These are phyloP conservation scores for Enteromius fasciolatus DNA, from an alignment of 2,797 vertebrate genomes.

Conservation along the genomic window DNA sequence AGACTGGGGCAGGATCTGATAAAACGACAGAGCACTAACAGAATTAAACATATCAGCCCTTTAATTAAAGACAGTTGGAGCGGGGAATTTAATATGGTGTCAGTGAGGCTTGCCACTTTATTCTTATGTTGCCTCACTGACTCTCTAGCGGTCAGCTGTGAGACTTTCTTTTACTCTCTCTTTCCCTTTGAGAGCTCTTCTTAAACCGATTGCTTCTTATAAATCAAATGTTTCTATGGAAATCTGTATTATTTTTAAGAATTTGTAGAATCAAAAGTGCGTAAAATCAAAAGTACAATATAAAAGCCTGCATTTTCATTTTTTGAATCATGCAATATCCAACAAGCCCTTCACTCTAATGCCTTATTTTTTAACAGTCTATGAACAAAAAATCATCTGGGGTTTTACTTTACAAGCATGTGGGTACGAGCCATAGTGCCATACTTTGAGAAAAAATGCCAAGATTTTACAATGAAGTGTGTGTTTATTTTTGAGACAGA, in stretches of 20 bases:
- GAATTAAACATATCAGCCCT: slow-evolving; percentile 59
- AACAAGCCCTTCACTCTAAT: not conserved
- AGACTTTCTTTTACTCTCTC: slow-evolving; percentile 20
- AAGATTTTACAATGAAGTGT: slow-evolving; percentile 26
- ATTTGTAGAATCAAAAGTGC: not conserved
- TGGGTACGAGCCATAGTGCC: not conserved
- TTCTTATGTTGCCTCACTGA: slow-evolving; percentile 25
- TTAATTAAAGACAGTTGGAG: slow-evolving; percentile 60
- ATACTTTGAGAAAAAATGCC: not conserved
- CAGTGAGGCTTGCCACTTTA: slow-evolving; percentile 43
- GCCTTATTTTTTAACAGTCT: slow-evolving; percentile 3
- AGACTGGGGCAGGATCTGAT: slow-evolving; percentile 52
- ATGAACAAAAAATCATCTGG: not conserved
- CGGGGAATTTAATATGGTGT: slow-evolving; percentile 55
- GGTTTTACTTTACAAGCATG: slow-evolving; percentile 6
- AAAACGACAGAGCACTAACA: slow-evolving; percentile 48
- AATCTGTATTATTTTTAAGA: slow-evolving; percentile 11
- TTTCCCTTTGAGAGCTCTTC: slow-evolving; percentile 4
- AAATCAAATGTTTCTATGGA: slow-evolving; percentile 31
- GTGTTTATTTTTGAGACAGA: slow-evolving; percentile 24
- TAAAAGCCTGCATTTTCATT: slow-evolving; percentile 3
- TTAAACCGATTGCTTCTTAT: slow-evolving; percentile 3
- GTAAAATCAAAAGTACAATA: not conserved
- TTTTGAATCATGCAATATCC: not conserved
- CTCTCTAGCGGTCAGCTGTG: slow-evolving; percentile 27